Evolutionary conservation across 2,797 vertebrate genomes (phyloP).

Genomic region (Pogoniulus pusillus): DNA sequence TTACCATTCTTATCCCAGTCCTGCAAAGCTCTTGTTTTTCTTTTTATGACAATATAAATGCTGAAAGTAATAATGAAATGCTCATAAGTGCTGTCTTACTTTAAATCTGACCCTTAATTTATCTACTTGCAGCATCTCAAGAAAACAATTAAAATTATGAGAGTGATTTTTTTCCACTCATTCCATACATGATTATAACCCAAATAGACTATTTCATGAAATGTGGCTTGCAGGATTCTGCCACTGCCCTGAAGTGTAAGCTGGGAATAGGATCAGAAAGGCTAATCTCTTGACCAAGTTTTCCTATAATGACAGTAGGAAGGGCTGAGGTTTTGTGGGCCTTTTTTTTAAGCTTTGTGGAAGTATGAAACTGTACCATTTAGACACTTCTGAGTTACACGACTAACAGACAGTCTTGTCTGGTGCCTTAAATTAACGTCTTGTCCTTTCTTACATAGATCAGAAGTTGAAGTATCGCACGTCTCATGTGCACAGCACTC

Average conservation of each 20-base stretch:
- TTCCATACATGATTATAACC: background rate
- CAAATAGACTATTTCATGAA: background rate
- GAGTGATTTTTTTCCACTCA: background rate
- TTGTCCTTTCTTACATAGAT: conserved; percentile 15
- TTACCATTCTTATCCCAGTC: background rate
- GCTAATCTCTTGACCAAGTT: background rate
- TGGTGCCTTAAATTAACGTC: background rate
- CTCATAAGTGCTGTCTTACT: fast-evolving
- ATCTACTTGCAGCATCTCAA: background rate
- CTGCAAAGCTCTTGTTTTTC: background rate
- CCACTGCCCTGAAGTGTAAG: background rate
- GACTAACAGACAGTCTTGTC: background rate
- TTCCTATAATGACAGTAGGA: background rate
- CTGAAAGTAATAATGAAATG: background rate
- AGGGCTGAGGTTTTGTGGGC: background rate
- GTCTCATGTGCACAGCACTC: background rate
- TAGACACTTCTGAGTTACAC: background rate
- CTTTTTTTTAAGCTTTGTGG: background rate
- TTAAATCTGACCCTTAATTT: background rate
- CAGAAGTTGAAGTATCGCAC: background rate
- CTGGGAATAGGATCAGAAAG: background rate
- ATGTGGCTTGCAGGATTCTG: background rate
- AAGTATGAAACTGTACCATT: background rate
- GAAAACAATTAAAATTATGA: background rate
- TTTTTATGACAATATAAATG: background rate